phyloP scores from a whole-genome alignment of 1,140 invertebrate species.

The Triops longicaudatus region DNA sequence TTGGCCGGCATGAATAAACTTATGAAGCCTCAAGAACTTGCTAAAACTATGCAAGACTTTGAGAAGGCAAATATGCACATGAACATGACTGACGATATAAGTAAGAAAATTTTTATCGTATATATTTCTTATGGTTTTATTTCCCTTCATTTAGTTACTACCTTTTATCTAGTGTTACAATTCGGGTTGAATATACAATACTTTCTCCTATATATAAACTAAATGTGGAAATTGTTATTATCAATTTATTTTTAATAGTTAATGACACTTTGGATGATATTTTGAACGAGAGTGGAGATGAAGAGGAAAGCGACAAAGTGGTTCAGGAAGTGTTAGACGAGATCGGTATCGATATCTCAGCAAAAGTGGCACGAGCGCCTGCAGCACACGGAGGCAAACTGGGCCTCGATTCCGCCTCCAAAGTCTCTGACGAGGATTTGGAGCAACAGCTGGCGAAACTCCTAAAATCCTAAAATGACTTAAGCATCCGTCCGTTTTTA shows the following conservation, averaged over 20 bases:
- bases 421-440: slow-evolving; percentile 30
- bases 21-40: slow-evolving; percentile 74
- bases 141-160: background rate
- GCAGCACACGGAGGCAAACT: slow-evolving; percentile 25
- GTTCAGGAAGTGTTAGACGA: slow-evolving; percentile 85
- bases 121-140: background rate
- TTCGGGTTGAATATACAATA: too few relatives aligned
- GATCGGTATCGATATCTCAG: slow-evolving; percentile 88
- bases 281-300: slow-evolving; percentile 77
- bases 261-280: slow-evolving; percentile 86
- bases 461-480: slow-evolving; percentile 27
- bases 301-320: slow-evolving; percentile 77
- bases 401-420: slow-evolving; percentile 23
- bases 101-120: slow-evolving; percentile 47
- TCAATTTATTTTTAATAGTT: slow-evolving; percentile 49
- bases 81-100: slow-evolving; percentile 93
- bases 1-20: slow-evolving; percentile 81
- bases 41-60: slow-evolving; percentile 72
- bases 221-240: background rate
- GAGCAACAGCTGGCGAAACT: slow-evolving; percentile 32
- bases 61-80: slow-evolving; percentile 71
- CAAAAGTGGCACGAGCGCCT: slow-evolving; percentile 53
- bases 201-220: background rate
- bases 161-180: too few relatives aligned
- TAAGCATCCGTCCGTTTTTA: background rate